phyloP scores from a whole-genome alignment of 2,113 vertebrate species.

The Malurus cyaneus region DNA sequence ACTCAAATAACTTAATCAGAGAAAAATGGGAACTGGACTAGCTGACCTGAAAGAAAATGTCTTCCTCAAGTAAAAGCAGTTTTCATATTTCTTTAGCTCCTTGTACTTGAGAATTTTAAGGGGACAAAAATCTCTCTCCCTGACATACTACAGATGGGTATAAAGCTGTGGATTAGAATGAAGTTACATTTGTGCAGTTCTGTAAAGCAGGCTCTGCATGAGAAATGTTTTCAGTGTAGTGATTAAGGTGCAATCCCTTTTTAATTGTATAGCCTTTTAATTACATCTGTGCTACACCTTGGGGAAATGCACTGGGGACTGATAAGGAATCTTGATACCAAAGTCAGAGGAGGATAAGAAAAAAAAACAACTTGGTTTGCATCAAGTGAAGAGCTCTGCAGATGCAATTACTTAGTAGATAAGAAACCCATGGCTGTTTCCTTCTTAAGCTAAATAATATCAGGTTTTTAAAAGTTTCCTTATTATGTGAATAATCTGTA shows the following conservation, averaged over 20 bases:
- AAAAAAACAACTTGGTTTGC: background rate
- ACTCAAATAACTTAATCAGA: background rate
- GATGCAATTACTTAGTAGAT: slow-evolving; percentile 11
- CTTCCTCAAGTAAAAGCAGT: background rate
- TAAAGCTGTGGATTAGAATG: background rate
- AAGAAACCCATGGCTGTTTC: background rate
- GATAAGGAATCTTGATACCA: slow-evolving; percentile 23
- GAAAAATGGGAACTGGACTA: background rate
- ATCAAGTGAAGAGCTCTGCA: background rate
- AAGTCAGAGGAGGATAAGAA: background rate
- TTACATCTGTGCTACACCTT: background rate
- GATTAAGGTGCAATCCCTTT: slow-evolving; percentile 17
- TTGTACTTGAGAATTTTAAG: background rate
- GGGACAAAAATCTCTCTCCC: background rate
- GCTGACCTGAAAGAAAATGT: background rate
- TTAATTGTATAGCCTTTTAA: slow-evolving; percentile 30
- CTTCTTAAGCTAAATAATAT: background rate
- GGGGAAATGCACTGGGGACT: background rate
- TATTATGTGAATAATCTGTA: background rate
- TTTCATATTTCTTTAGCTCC: background rate
- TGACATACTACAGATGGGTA: background rate
- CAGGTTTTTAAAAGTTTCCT: background rate
- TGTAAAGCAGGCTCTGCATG: background rate
- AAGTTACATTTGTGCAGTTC: background rate
- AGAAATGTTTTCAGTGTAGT: background rate